Percentiles rank a stretch among this genome's conserved stretches.
Evolutionary conservation across 2,888 invertebrate genomes (phyloP).

Genomic region (Listrodromus nycthemerus): DNA sequence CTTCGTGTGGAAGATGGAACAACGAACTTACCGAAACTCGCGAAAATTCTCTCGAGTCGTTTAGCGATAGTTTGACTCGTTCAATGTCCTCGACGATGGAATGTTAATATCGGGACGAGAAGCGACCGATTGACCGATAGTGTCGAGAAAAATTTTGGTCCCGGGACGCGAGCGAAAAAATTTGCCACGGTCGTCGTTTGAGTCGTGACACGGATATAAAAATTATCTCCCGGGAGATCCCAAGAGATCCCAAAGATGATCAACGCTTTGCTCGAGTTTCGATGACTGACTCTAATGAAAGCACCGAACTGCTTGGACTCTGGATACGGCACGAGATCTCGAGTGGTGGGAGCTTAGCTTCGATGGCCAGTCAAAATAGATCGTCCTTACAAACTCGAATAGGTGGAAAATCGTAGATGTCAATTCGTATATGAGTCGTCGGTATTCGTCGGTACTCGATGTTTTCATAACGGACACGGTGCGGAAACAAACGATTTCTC

Average conservation of each 20-base stretch:
- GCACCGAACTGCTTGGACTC: conserved; percentile 64
- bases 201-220: background rate
- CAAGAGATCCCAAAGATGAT: conserved; percentile 51
- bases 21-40: conserved; percentile 75
- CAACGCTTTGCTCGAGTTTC: conserved; percentile 65
- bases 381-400: conserved; percentile 53
- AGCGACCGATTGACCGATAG: background rate
- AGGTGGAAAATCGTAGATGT: conserved; percentile 35
- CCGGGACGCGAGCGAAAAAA: conserved; percentile 1
- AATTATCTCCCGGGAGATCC: conserved; percentile 39
- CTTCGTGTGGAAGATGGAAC: conserved; percentile 62
- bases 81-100: conserved; percentile 16
- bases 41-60: conserved; percentile 43
- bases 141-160: background rate
- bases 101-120: background rate
- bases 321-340: conserved; percentile 46
- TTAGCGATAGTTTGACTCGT: conserved; percentile 8
- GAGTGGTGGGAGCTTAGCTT: conserved; percentile 80
- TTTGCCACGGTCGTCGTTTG: background rate
- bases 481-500: background rate
- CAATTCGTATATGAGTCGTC: conserved; percentile 32
- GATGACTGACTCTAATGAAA: conserved; percentile 82
- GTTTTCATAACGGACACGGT: background rate
- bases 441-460: conserved; percentile 8
- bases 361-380: conserved; percentile 81